Percentiles rank a stretch among this genome's conserved stretches.
These are phyloP conservation scores for Drosophila nigrodunni DNA, from an alignment of 1,140 invertebrate species.

Conservation along the genomic window DNA sequence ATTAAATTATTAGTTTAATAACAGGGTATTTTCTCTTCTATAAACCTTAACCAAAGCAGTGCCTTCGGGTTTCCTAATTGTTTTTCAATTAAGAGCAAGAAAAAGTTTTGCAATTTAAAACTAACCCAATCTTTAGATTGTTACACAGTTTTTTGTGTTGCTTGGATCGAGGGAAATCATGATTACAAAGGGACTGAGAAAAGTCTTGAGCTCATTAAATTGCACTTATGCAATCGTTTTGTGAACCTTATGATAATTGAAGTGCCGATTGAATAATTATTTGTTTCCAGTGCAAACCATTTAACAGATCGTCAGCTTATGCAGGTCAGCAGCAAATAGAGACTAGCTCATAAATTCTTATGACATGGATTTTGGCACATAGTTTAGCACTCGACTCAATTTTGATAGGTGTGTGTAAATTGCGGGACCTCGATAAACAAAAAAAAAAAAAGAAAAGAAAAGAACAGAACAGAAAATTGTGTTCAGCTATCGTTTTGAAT, in stretches of 20 bases:
- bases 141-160: not conserved
- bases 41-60: not conserved
- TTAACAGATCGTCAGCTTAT: conserved; percentile 47
- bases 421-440: conserved; percentile 11
- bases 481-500: conserved; percentile 19
- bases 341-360: conserved; percentile 1
- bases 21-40: not conserved
- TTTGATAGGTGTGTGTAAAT: conserved; percentile 27
- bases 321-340: conserved; percentile 4
- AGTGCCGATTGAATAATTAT: conserved; percentile 39
- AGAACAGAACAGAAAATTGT: not conserved
- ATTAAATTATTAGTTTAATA: not conserved
- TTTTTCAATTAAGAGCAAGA: conserved; percentile 46
- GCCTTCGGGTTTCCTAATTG: conserved; percentile 34
- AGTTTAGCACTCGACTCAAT: conserved; percentile 49
- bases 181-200: not conserved
- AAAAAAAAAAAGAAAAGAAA: not conserved
- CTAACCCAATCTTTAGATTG: conserved; percentile 3
- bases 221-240: conserved; percentile 44
- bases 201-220: conserved; percentile 21
- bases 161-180: conserved; percentile 3
- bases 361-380: conserved; percentile 33
- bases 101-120: conserved; percentile 51
- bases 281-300: conserved; percentile 45
- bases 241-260: conserved; percentile 57